Percentiles rank a stretch among this genome's conserved stretches.
These are phyloP conservation scores for Frieseomelitta varia DNA, from an alignment of 1,140 invertebrate species.

Conservation along the genomic window DNA sequence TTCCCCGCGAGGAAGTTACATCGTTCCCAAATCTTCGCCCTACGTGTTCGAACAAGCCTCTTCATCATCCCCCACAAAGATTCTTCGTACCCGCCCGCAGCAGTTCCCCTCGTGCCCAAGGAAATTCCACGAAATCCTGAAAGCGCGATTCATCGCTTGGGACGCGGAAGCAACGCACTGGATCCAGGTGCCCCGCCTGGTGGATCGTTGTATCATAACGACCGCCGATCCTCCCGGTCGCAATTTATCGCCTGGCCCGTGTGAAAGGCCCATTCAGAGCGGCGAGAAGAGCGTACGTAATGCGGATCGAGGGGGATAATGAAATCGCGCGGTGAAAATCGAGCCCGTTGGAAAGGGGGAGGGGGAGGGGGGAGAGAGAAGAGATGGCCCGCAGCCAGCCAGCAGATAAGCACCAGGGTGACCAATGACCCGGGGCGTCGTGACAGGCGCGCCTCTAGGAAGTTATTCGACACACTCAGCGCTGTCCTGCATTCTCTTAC, in stretches of 20 bases:
- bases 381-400: constrained; percentile 57
- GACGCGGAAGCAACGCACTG: constrained; percentile 16
- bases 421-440: constrained; percentile 78
- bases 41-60: neutral
- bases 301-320: constrained; percentile 29
- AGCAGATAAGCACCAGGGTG: constrained; percentile 73
- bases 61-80: neutral
- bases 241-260: constrained; percentile 40
- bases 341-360: constrained; percentile 14
- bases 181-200: too few species aligned
- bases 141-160: too few species aligned
- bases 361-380: constrained; percentile 4
- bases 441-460: constrained; percentile 80
- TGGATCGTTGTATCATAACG: neutral
- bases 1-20: too few species aligned
- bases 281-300: neutral
- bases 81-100: too few species aligned
- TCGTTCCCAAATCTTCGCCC: neutral
- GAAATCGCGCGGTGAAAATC: constrained; percentile 53
- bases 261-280: constrained; percentile 43
- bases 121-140: too few species aligned
- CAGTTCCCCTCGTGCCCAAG: neutral
- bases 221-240: neutral
- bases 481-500: constrained; percentile 52
- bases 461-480: constrained; percentile 71